phyloP scores from a whole-genome alignment of 2,888 invertebrate species.

The Microctonus brassicae region DNA sequence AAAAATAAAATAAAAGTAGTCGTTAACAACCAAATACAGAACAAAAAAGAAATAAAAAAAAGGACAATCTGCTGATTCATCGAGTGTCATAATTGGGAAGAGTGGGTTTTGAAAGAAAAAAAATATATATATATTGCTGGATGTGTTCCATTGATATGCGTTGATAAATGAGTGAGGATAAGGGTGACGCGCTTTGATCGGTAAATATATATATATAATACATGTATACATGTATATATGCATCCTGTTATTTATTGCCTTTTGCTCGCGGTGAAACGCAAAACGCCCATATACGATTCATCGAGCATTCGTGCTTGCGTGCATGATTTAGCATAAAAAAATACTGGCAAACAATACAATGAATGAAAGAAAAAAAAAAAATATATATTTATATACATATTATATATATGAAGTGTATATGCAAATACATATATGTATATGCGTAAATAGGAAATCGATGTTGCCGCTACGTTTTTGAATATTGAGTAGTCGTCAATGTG shows the following conservation, averaged over 20 bases:
- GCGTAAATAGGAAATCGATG: background rate
- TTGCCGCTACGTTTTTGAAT: background rate
- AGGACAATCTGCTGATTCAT: background rate
- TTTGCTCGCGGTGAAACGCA: constrained; percentile 13
- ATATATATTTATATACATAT: background rate
- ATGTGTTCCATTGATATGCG: constrained; percentile 13
- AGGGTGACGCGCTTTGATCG: constrained; percentile 30
- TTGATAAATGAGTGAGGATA: constrained; percentile 29
- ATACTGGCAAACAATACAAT: background rate
- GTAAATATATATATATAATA: background rate
- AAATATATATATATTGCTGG: background rate
- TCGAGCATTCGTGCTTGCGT: constrained; percentile 12
- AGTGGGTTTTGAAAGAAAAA: background rate
- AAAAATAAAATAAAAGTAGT: background rate
- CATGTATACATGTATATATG: too few species aligned
- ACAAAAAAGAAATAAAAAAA: background rate
- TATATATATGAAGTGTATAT: background rate
- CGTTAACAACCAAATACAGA: background rate
- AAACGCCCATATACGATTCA: constrained; percentile 18
- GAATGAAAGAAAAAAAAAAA: background rate
- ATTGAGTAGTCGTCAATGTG: constrained; percentile 6
- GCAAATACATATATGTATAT: background rate
- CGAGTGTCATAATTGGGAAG: background rate
- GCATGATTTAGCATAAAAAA: constrained; percentile 28
- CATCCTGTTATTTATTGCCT: constrained; percentile 24